Conservation (phyloP, 2,113 vertebrate species). For the Microtus oregoni region DNA sequence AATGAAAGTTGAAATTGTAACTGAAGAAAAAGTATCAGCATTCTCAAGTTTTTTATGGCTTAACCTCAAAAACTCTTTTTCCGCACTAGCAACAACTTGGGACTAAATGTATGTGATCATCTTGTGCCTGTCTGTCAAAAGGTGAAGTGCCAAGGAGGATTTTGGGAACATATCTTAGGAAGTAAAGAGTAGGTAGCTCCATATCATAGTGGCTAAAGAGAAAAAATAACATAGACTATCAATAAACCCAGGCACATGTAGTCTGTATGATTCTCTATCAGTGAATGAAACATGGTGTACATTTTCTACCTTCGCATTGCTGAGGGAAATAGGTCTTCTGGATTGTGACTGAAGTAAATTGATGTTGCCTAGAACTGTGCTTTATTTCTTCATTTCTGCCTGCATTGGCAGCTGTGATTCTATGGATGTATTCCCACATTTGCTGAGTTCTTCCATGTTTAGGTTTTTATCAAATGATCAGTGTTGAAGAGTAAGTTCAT, state of each 20-base stretch:
- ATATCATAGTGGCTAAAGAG: not conserved
- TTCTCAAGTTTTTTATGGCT: not conserved
- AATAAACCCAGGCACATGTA: constrained; percentile 68
- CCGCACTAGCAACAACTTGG: constrained; percentile 43
- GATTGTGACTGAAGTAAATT: constrained; percentile 76
- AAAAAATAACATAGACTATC: not conserved
- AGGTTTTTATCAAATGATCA: constrained; percentile 66
- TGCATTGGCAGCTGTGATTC: constrained; percentile 79
- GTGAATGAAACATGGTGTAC: constrained; percentile 77
- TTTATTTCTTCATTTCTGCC: constrained; percentile 74
- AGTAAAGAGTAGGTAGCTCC: not conserved
- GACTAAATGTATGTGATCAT: not conserved
- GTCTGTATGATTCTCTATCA: constrained; percentile 75
- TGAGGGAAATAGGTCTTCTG: constrained; percentile 70
- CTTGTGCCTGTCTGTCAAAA: constrained; percentile 33
- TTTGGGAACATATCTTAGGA: constrained; percentile 42
- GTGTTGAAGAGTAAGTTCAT: constrained; percentile 53
- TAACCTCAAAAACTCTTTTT: not conserved
- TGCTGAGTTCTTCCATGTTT: constrained; percentile 74
- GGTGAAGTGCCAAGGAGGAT: constrained; percentile 44
- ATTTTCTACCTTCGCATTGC: constrained; percentile 79
- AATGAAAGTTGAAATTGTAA: constrained; percentile 67
- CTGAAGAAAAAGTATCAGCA: too few species aligned
- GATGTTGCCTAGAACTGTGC: constrained; percentile 72
- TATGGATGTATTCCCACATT: constrained; percentile 59